Evolutionary conservation across 2,113 vertebrate genomes (phyloP).

Genomic region (Leptosomus discolor): DNA sequence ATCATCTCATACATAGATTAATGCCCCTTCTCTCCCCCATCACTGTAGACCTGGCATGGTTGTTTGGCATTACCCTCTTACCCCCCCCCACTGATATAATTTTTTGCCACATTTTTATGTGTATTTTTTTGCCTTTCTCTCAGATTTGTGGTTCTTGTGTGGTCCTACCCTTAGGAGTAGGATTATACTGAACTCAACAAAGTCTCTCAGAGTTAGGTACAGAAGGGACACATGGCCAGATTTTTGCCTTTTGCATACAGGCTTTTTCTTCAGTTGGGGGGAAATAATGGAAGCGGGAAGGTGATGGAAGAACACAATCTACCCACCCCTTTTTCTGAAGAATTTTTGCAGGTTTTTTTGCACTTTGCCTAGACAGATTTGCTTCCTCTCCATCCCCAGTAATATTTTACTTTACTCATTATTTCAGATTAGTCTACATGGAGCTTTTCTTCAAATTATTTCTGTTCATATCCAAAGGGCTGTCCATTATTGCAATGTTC

Average conservation of each 20-base stretch:
- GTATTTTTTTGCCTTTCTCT: not conserved
- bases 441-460: not conserved
- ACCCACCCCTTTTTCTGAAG: not conserved
- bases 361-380: not conserved
- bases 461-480: not conserved
- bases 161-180: not conserved
- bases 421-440: not conserved
- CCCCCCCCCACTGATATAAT: fast-evolving
- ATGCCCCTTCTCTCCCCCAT: not conserved
- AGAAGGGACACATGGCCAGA: not conserved
- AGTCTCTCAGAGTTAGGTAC: not conserved
- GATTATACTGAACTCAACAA: not conserved
- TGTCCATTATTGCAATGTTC: not conserved
- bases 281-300: not conserved
- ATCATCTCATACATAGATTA: not conserved
- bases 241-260: not conserved
- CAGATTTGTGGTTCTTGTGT: not conserved
- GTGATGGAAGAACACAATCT: not conserved
- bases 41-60: not conserved
- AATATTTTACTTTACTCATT: not conserved
- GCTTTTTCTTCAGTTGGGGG: not conserved
- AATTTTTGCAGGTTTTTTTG: not conserved
- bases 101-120: not conserved
- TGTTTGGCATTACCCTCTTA: not conserved
- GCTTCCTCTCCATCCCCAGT: not conserved